Percentiles rank a stretch among this genome's conserved stretches.
These are phyloP conservation scores for Mergus octosetaceus DNA, from an alignment of 2,797 vertebrate genomes.

Conservation along the genomic window DNA sequence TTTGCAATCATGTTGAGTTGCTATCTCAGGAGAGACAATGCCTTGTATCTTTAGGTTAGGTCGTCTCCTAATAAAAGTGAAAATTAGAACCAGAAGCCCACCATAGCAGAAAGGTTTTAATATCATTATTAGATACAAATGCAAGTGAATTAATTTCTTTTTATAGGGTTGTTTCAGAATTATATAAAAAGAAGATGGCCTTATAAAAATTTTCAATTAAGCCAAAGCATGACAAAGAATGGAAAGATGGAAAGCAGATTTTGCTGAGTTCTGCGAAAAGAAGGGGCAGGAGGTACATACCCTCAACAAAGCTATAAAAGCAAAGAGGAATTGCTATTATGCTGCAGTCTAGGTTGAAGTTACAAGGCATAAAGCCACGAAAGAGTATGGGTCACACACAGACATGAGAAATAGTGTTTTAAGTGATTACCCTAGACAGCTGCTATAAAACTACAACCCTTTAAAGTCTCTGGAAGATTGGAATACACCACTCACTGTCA, in stretches of 20 bases:
- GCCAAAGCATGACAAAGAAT: background rate
- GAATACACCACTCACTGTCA: background rate
- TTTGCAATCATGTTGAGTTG: background rate
- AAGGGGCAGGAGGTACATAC: background rate
- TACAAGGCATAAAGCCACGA: background rate
- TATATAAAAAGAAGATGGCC: background rate
- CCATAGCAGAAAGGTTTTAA: background rate
- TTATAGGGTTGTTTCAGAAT: background rate
- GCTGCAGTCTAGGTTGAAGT: background rate
- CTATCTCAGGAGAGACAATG: constrained; percentile 17
- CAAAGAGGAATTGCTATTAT: background rate
- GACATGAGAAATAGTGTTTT: background rate
- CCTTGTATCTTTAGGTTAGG: background rate
- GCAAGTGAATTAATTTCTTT: background rate
- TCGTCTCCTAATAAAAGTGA: background rate
- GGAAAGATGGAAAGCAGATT: background rate
- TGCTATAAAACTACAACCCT: background rate
- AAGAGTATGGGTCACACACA: background rate
- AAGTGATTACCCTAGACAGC: background rate
- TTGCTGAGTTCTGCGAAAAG: background rate
- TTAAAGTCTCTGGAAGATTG: background rate
- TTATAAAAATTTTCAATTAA: background rate
- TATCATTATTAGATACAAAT: background rate
- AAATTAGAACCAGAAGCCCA: background rate
- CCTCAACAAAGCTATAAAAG: background rate